phyloP scores from a whole-genome alignment of 1,140 invertebrate species.

The Drosophila asahinai region DNA sequence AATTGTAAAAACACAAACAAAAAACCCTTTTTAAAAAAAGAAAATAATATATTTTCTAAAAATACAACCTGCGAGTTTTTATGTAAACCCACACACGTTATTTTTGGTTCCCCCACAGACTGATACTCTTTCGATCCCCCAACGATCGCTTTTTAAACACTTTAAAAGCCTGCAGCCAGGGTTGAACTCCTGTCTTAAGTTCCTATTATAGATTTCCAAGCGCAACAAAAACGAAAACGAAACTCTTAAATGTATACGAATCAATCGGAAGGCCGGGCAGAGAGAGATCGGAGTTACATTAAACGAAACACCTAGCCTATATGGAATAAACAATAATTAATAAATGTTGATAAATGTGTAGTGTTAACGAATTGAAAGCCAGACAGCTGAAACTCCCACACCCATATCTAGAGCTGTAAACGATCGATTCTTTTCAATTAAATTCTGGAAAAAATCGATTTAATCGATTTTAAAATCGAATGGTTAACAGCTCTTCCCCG shows the following conservation, averaged over 20 bases:
- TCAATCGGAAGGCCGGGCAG: slow-evolving; percentile 30
- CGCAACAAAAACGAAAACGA: slow-evolving; percentile 47
- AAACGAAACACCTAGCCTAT: slow-evolving; percentile 42
- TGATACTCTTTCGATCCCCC: slow-evolving; percentile 4
- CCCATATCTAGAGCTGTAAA: not conserved
- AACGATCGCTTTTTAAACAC: slow-evolving; percentile 15
- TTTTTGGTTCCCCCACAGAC: slow-evolving; percentile 23
- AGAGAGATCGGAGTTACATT: slow-evolving; percentile 22
- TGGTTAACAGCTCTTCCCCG: not conserved
- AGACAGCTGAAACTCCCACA: slow-evolving; percentile 15
- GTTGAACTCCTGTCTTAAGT: slow-evolving; percentile 55
- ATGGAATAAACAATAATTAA: slow-evolving; percentile 53
- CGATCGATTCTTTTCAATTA: no score
- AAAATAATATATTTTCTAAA: slow-evolving; percentile 70
- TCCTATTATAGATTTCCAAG: slow-evolving; percentile 62
- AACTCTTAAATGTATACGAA: slow-evolving; percentile 72
- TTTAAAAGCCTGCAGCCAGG: slow-evolving; percentile 36
- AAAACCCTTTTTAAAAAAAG: slow-evolving; percentile 56
- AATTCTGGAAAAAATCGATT: no score
- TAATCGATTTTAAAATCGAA: no score
- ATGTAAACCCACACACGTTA: slow-evolving; percentile 16
- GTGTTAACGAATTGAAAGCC: slow-evolving; percentile 65
- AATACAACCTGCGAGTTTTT: slow-evolving; percentile 67
- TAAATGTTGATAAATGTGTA: slow-evolving; percentile 84
- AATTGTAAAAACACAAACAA: slow-evolving; percentile 62